Conservation (phyloP, 2,888 invertebrate species). For the Zele albiditarsus region DNA sequence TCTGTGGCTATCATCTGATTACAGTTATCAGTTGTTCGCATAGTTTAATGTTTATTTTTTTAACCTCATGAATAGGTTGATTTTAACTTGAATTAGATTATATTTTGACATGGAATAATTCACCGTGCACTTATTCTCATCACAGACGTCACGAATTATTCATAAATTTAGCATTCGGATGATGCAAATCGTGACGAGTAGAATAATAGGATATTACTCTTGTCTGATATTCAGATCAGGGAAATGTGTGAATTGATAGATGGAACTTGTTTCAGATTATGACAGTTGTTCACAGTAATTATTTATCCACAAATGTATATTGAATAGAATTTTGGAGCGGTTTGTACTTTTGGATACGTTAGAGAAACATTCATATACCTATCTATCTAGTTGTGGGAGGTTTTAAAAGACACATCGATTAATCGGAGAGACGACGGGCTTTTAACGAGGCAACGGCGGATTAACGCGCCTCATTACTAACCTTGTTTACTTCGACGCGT, state of each 20-base stretch:
- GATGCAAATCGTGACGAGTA: not conserved
- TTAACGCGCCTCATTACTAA: constrained; percentile 47
- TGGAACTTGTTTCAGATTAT: not conserved
- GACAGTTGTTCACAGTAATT: not conserved
- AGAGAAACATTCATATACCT: not conserved
- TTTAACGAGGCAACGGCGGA: constrained; percentile 45
- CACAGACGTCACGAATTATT: not conserved
- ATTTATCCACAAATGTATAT: not conserved
- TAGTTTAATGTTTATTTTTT: not conserved
- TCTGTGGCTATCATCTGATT: not conserved
- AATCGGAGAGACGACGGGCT: constrained; percentile 39
- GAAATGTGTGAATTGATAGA: not conserved
- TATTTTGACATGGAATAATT: not conserved
- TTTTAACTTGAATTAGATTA: not conserved
- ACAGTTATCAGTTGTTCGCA: not conserved
- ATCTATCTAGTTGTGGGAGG: constrained; percentile 10
- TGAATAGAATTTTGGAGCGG: constrained; percentile 1
- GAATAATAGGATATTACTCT: not conserved
- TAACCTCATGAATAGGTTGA: not conserved
- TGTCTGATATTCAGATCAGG: not conserved
- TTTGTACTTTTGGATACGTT: not conserved
- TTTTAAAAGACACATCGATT: constrained; percentile 42
- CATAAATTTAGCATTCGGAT: not conserved
- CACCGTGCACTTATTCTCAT: not conserved
- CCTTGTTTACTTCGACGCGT: constrained; percentile 44